Base-by-base conservation (phyloP, 2,888 invertebrate species). In the Rhamphomyia laevipes region DNA sequence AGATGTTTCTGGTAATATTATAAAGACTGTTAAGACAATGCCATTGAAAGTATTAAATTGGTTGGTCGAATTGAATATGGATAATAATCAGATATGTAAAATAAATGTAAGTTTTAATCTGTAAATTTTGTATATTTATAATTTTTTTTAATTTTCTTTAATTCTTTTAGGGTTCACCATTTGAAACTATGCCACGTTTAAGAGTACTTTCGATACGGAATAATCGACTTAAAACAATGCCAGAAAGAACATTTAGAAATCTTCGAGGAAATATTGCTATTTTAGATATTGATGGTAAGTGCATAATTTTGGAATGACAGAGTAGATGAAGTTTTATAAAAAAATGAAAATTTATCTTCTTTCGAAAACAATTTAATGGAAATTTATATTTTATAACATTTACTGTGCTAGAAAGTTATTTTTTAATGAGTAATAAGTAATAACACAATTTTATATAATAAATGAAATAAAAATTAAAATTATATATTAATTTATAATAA, bases 1-100 rank as follows among this genome's bases (percentile, higher is more conserved):
- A 44, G 92, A 93, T 65, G 66, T 92, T 51, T 90, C 89, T 62
- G 80, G 82, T 57, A 93, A 93, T 64, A 79, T 77, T 52, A 71
- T 92, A 21, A 74, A 77, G 18, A 77, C 77, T 58, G 76, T 92
- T 35, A 76, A 81, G n/a, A 80, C 78, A 54, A 76, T 86, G 57
- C 77, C 79, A 0, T 73, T 80, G 55, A 78, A 82, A 53, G 77
- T 80, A 47, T 81, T 92, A 76, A 87, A 87, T 63, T 89, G 90
- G 84, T 72, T 92, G 47, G 86, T 91, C 1, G 90, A 91, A 64
- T 67, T 92, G 6, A 84, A 85, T 74, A 76, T 91, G 73, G 88
- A 90, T 64, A 82, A 86, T 66, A 91, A 91, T 70, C 74, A 78
- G 52, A 82, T 91, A 58, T 91, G 91, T 63, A 77, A 79, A 44